Evolutionary conservation across 2,888 invertebrate genomes (phyloP), one percentile per base, ranked within the genome.

Genomic region (Eupithecia abbreviata): DNA sequence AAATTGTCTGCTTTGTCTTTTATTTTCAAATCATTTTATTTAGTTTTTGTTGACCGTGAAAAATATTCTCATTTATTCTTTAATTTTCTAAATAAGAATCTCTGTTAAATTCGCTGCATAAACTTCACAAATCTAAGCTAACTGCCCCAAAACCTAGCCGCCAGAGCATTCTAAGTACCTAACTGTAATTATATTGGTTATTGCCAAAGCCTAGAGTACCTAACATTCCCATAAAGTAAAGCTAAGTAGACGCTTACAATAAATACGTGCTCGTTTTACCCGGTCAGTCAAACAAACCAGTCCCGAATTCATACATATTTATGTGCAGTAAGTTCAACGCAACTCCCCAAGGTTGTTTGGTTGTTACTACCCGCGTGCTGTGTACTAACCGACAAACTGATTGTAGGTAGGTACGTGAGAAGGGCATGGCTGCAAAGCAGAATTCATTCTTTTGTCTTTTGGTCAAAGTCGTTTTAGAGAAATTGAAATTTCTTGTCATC

Each of bases 291-390:
- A 66, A 70, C 77, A 73, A 66, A 70, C 62, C 79, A 78, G 79
- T 74, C 76, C 75, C 77, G 79, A 83, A 86, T 79, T 83, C 86
- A 86, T 86, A 85, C 85, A 86, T 86, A 86, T 86, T 82, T 84
- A 86, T 86, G 81, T 82, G 79, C 77, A 74, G 18, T 82, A 84
- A 82, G 87, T 87, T 87, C 88, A 87, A 87, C 82, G 88, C 82
- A 82, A 83, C 85, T 73, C 69, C 45, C 82, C 88, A 87, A 87
- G 87, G 87, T 80, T 81, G 82, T 62, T 18, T 9, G 9, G 30
- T 62, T 65, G 68, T 81, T 80, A 73, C 80, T 77, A 81, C 79
- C 81, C 72, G 75, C 82, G 30, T 79, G 77, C 80, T 75, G 77
- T 78, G 49, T 71, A 65, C 55, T n/a, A 67, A 13, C 67, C 67